A percentile compares a stretch with the other conserved stretches of the same genome.
Conservation (phyloP, 2,113 vertebrate genomes). For the Meles meles region DNA sequence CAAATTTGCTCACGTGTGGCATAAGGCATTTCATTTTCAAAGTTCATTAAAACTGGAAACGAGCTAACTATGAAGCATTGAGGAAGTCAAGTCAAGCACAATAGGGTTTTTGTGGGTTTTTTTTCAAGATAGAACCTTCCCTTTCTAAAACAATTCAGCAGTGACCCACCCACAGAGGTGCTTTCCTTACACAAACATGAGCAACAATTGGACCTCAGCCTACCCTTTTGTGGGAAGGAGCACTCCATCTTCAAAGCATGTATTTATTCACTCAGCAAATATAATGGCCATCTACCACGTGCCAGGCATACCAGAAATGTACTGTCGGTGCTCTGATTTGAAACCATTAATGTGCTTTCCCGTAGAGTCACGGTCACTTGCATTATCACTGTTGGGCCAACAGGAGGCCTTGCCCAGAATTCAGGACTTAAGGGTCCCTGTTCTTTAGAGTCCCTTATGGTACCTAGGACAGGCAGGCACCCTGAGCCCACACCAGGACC, state of each 20-base stretch:
- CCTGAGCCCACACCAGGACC: background rate
- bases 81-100: background rate
- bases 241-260: background rate
- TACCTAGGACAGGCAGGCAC: background rate
- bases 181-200: background rate
- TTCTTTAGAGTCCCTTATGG: background rate
- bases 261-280: background rate
- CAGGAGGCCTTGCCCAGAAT: background rate
- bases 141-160: background rate
- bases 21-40: background rate
- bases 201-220: background rate
- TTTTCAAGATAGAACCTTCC: background rate
- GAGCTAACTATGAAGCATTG: background rate
- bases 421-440: background rate
- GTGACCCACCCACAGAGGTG: background rate
- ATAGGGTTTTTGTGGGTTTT: background rate
- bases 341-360: background rate
- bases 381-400: background rate
- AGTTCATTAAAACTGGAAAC: constrained; percentile 3
- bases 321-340: background rate
- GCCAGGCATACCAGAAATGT: background rate
- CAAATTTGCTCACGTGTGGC: background rate
- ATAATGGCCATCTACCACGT: background rate
- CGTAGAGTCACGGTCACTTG: background rate
- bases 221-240: background rate